phyloP scores from a whole-genome alignment of 2,797 vertebrate genomes.

The Halcyon leucocephala region DNA sequence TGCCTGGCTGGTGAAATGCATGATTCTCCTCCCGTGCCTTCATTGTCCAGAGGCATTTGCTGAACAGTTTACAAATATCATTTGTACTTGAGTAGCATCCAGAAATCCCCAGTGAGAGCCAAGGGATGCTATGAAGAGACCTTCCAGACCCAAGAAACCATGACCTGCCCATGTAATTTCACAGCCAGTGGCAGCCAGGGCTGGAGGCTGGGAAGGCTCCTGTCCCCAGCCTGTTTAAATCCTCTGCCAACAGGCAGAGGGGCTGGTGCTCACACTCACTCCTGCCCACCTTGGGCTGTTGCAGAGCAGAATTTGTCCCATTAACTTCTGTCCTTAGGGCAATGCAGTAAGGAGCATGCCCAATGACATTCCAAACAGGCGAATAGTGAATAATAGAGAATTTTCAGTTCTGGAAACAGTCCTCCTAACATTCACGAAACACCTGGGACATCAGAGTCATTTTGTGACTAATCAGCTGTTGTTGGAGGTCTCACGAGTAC shows the following conservation, averaged over 20 bases:
- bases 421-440: neutral
- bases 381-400: neutral
- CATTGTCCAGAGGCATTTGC: neutral
- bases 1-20: neutral
- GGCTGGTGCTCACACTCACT: accelerated
- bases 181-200: neutral
- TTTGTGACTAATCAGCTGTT: slow-evolving; percentile 64
- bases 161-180: neutral
- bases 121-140: neutral
- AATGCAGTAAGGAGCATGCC: neutral
- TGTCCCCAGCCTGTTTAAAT: neutral
- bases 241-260: neutral
- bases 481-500: slow-evolving; percentile 19
- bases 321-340: neutral
- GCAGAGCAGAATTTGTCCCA: neutral
- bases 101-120: neutral
- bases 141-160: neutral
- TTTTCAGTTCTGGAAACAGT: slow-evolving; percentile 1
- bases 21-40: neutral
- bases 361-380: neutral
- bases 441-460: slow-evolving; percentile 51
- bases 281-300: neutral
- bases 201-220: neutral
- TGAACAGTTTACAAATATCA: neutral
- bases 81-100: neutral